A percentile compares a stretch with the other conserved stretches of the same genome.
Conservation (phyloP, 2,113 vertebrate genomes). For the Brachionichthys hirsutus region DNA sequence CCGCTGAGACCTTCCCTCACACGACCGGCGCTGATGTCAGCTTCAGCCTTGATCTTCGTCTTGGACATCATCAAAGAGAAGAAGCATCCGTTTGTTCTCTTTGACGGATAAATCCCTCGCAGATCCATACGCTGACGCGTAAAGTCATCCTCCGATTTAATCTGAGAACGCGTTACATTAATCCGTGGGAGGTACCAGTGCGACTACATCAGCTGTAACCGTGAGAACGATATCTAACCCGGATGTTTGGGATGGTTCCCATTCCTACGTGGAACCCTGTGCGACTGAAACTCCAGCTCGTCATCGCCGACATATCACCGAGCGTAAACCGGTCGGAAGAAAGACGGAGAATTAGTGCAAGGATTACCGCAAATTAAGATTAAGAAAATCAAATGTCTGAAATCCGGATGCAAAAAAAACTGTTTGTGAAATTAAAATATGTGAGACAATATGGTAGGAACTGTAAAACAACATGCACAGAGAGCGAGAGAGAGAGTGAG, state of each 20-base stretch:
- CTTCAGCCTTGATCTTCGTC: slow-evolving; percentile 23
- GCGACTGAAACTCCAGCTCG: no score
- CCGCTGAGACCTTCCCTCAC: no score
- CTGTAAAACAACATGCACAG: slow-evolving; percentile 43
- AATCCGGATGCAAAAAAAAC: slow-evolving; percentile 11
- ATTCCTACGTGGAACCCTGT: no score
- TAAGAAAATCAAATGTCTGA: no score
- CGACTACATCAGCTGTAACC: slow-evolving; percentile 7
- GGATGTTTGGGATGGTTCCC: no score
- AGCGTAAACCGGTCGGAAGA: no score
- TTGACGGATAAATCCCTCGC: neutral
- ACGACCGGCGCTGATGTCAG: slow-evolving; percentile 20
- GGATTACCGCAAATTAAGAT: slow-evolving; percentile 37
- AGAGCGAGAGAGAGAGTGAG: slow-evolving; percentile 21
- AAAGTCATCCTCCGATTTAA: no score
- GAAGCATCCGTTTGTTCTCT: slow-evolving; percentile 1
- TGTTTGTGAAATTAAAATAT: slow-evolving; percentile 36
- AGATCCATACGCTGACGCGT: no score
- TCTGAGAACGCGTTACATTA: no score
- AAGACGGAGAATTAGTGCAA: no score
- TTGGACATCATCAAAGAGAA: neutral
- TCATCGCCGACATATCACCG: slow-evolving; percentile 3
- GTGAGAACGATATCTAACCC: slow-evolving; percentile 12
- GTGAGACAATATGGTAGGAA: neutral
- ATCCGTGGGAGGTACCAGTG: neutral